A percentile compares a stretch with the other conserved stretches of the same genome.
Evolutionary conservation across 2,113 vertebrate species (phyloP).

Genomic region (Dinomys branickii): DNA sequence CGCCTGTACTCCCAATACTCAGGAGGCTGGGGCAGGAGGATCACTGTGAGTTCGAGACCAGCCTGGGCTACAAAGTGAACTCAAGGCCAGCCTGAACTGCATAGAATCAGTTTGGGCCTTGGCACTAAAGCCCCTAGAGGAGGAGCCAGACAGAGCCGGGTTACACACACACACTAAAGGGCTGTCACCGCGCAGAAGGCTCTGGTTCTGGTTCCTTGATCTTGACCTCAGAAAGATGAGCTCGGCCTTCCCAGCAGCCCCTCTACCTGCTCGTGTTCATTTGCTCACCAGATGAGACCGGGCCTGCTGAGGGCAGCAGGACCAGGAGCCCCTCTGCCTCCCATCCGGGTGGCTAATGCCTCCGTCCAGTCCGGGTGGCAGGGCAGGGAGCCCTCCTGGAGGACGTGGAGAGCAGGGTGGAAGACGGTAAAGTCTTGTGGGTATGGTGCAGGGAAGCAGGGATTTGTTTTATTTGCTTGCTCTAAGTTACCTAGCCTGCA

Average conservation of each 20-base stretch:
- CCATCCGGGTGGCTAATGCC: not conserved
- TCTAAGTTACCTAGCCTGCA: not conserved
- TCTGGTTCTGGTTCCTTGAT: too few species aligned
- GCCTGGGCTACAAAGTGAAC: too few species aligned
- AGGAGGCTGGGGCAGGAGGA: not conserved
- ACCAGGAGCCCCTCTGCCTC: not conserved
- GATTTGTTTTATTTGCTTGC: not conserved
- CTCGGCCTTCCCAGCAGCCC: not conserved
- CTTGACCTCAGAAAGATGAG: not conserved
- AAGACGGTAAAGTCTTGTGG: not conserved
- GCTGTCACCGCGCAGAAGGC: not conserved
- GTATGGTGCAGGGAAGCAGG: not conserved
- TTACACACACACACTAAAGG: not conserved
- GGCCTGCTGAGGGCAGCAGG: not conserved
- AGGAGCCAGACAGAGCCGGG: too few species aligned
- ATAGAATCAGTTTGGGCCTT: not conserved
- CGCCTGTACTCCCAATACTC: not conserved
- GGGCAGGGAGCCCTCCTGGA: not conserved
- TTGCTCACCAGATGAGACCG: not conserved
- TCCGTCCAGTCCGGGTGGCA: not conserved
- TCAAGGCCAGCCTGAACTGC: not conserved
- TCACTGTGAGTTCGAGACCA: too few species aligned
- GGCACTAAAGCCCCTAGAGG: not conserved
- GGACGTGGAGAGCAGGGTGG: not conserved
- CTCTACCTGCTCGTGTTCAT: not conserved